Evolutionary conservation across 2,797 vertebrate genomes (phyloP), one percentile per base, ranked within the genome.

Genomic region (Muraenolepis orangiensis): DNA sequence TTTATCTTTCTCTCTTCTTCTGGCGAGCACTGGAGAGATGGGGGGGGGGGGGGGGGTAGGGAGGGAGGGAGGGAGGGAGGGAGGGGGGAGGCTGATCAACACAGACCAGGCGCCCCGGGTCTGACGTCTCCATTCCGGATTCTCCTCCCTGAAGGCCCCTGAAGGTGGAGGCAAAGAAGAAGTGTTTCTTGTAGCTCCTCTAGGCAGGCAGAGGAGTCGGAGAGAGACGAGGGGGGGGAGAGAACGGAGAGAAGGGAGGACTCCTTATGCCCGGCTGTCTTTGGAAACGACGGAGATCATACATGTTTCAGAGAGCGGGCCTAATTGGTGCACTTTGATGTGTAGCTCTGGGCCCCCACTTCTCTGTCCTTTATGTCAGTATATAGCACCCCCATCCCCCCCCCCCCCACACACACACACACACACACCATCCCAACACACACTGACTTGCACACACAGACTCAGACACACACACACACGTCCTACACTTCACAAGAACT

Each of bases 241-340:
- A 46, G 26, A 46, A 40, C 4, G 42, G 26, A 46, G 42, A 46
- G 66, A 42, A 57, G 66, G 34, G 23, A n/a, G 23, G 31, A 74
- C 29, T 16, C 12, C 16, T 46, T 74, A 32, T 34, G 71, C 61
- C 46, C 28, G 3, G 10, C 34, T 75, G 81, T 70, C 72, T 80
- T 75, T 70, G 12, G 26, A 66, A 72, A 87, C 78, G 87, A 82
- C 66, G 28, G 69, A 46, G 28, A 84, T 89, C 77, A 81, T 84
- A 70, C 81, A 87, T 77, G 74, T 88, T 88, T 84, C 82, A 87
- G 77, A 82, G 70, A 78, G n/a, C n/a, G 51, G 78, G 46, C 34
- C 79, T 85, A 87, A 90, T 90, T 91, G 86, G 85, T 46, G 46
- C 70, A 82, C 80, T 86, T 80, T 87, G 84, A 88, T 85, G 81